A percentile compares a stretch with the other conserved stretches of the same genome.
Conservation (phyloP, 2,113 vertebrate species). For the Xerus inauris region DNA sequence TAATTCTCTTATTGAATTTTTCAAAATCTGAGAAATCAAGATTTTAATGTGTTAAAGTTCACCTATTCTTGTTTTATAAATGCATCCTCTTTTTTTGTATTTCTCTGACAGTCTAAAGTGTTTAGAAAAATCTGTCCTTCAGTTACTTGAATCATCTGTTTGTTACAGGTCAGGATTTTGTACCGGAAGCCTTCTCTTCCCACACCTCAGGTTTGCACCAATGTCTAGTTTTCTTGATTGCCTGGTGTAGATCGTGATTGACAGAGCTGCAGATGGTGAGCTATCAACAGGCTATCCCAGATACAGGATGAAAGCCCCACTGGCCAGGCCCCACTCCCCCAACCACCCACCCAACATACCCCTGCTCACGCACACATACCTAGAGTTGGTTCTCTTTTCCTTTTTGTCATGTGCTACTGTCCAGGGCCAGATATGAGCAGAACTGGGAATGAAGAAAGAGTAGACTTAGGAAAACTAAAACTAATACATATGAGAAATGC, state of each 20-base stretch:
- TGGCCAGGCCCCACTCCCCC: not conserved
- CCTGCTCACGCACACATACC: not conserved
- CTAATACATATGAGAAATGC: not conserved
- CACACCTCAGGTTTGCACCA: not conserved
- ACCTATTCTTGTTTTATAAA: not conserved
- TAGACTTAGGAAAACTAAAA: not conserved
- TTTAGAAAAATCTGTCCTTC: not conserved
- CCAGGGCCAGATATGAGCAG: conserved; percentile 52
- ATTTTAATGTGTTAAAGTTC: not conserved
- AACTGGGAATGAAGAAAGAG: conserved; percentile 24
- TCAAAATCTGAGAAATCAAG: not conserved
- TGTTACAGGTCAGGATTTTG: not conserved
- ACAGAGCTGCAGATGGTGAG: not conserved
- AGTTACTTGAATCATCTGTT: not conserved
- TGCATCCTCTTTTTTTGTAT: not conserved
- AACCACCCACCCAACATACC: too few relatives aligned
- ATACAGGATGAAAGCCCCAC: not conserved
- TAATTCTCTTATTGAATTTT: not conserved
- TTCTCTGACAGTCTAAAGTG: not conserved
- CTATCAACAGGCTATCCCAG: not conserved
- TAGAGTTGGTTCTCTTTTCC: conserved; percentile 67
- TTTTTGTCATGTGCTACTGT: conserved; percentile 70
- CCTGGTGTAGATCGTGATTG: not conserved
- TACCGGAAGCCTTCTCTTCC: not conserved
- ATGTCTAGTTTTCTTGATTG: not conserved